These are phyloP conservation scores for Hyposoter didymator DNA, from an alignment of 2,888 invertebrate genomes.

Conservation along the genomic window DNA sequence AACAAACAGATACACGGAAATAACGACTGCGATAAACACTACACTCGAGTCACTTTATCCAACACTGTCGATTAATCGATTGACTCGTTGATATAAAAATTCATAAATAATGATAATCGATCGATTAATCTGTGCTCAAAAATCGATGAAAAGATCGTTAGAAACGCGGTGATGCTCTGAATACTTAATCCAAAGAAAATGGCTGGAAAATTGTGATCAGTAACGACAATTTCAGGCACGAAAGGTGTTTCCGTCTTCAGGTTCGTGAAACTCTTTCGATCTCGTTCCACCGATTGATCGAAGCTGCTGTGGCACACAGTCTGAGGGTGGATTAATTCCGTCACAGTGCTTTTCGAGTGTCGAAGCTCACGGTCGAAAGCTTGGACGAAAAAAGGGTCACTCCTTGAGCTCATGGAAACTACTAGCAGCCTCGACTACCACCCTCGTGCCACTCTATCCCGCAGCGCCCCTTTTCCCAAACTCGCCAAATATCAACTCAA, in stretches of 20 bases:
- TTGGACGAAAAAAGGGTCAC: conserved; percentile 26
- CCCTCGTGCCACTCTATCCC: conserved; percentile 35
- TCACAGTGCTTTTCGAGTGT: neutral
- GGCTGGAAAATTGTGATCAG: neutral
- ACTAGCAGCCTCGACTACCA: conserved; percentile 15
- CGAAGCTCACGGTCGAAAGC: neutral
- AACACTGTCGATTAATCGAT: conserved; percentile 38
- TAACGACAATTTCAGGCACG: neutral
- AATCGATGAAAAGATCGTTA: conserved; percentile 38
- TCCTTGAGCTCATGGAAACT: conserved; percentile 2
- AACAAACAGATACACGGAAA: conserved; percentile 47
- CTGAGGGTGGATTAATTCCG: conserved; percentile 25
- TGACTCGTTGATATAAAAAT: neutral
- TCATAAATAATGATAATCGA: conserved; percentile 12
- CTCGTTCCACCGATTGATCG: neutral
- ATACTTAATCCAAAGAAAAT: conserved; percentile 6
- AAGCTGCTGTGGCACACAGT: neutral
- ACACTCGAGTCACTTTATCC: conserved; percentile 66
- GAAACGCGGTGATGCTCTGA: neutral
- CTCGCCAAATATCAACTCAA: conserved; percentile 59
- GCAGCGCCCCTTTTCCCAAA: conserved; percentile 25
- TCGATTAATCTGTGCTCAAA: conserved; percentile 9
- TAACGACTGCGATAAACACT: conserved; percentile 33
- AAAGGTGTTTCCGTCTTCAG: conserved; percentile 6
- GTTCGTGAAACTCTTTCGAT: neutral